Conservation (phyloP, 2,888 invertebrate species). For the Morpho achilles region DNA sequence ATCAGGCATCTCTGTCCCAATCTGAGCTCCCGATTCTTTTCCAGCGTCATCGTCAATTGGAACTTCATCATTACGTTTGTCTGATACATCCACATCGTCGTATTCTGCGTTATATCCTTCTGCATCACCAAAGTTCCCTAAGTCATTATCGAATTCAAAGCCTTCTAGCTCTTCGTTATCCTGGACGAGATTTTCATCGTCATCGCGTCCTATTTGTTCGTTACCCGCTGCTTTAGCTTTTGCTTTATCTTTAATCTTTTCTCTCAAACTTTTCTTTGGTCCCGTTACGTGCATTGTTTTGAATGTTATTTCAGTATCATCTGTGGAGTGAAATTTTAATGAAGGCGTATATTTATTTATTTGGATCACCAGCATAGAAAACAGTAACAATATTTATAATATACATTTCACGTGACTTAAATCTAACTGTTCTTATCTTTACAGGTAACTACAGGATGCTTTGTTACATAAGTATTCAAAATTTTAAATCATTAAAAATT, state of each 20-base stretch:
- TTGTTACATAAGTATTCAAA: no score
- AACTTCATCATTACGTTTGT: slow-evolving; percentile 11
- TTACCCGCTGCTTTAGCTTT: neutral
- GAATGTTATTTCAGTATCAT: neutral
- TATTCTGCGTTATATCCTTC: slow-evolving; percentile 1
- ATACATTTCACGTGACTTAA: no score
- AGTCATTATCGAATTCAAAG: neutral
- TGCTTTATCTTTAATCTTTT: neutral
- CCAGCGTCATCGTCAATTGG: slow-evolving; percentile 11
- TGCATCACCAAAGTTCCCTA: neutral
- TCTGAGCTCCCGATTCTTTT: neutral
- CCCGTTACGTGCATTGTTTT: slow-evolving; percentile 3
- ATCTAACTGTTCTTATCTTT: no score
- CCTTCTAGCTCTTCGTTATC: slow-evolving; percentile 6
- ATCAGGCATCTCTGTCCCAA: neutral
- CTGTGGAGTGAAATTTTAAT: neutral
- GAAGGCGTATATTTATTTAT: neutral
- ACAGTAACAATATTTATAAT: no score
- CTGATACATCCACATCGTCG: slow-evolving; percentile 14
- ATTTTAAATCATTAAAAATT: no score
- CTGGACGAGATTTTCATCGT: neutral
- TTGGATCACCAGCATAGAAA: no score
- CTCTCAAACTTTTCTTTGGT: slow-evolving; percentile 1
- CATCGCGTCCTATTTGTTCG: neutral
- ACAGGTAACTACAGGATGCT: no score